These are phyloP conservation scores for Ennomos erosarius DNA, from an alignment of 2,888 invertebrate genomes.

Conservation along the genomic window DNA sequence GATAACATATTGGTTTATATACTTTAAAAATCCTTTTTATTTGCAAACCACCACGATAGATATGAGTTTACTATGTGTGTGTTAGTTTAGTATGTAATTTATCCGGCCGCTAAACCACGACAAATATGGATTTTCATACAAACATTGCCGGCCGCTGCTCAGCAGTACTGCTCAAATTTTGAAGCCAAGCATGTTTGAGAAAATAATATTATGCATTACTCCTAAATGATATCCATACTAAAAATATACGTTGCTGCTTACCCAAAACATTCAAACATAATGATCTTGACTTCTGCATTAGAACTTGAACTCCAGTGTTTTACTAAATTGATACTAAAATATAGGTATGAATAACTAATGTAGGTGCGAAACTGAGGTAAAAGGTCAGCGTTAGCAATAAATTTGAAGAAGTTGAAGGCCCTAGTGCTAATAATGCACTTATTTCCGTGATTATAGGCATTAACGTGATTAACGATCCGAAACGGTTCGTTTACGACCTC, in stretches of 20 bases:
- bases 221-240: too few relatives aligned
- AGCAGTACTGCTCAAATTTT: too few relatives aligned
- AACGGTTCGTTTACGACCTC: conserved; percentile 18
- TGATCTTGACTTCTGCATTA: conserved; percentile 16
- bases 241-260: neutral
- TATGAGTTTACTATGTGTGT: too few relatives aligned
- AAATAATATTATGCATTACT: too few relatives aligned
- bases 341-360: neutral
- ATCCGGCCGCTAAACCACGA: too few relatives aligned
- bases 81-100: too few relatives aligned
- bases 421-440: conserved; percentile 15
- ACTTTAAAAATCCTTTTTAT: too few relatives aligned
- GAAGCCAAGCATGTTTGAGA: too few relatives aligned
- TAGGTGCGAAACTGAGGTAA: conserved; percentile 18
- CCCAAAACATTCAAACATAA: neutral
- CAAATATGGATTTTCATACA: too few relatives aligned
- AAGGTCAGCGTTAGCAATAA: conserved; percentile 14
- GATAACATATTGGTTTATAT: too few relatives aligned
- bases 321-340: neutral
- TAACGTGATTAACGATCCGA: conserved; percentile 18
- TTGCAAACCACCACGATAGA: too few relatives aligned
- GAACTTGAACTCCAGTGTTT: conserved; percentile 14
- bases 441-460: conserved; percentile 21
- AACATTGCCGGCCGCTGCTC: too few relatives aligned
- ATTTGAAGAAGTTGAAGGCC: conserved; percentile 26